A percentile compares a stretch with the other conserved stretches of the same genome.
Evolutionary conservation across 2,113 vertebrate genomes (phyloP).

Genomic region (Pomatorhinus ruficollis): DNA sequence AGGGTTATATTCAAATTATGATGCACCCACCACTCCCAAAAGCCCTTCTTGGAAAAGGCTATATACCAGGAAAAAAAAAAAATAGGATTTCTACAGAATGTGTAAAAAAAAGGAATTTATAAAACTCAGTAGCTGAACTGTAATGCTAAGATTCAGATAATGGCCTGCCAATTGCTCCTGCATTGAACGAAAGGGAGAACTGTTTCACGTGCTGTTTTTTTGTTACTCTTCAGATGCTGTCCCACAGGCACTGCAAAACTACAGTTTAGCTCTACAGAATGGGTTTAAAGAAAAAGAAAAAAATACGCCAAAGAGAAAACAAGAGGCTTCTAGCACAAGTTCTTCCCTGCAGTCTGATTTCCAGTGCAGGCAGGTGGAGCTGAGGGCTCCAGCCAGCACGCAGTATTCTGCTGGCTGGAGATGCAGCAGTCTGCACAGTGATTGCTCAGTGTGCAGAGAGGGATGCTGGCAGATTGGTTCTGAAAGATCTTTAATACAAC

Average conservation of each 20-base stretch:
- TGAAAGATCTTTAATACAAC: neutral
- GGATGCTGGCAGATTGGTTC: neutral
- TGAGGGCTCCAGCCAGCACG: neutral
- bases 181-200: neutral
- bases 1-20: neutral
- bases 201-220: neutral
- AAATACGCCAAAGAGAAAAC: neutral
- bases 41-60: neutral
- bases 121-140: neutral
- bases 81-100: accelerated
- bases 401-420: neutral
- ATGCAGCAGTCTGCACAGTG: constrained; percentile 1
- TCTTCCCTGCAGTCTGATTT: neutral
- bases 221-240: neutral
- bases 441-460: neutral
- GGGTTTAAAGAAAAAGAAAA: neutral
- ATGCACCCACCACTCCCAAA: accelerated
- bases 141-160: neutral
- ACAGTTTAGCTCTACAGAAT: neutral
- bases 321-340: neutral
- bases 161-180: neutral
- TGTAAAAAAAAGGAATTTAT: neutral
- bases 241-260: neutral
- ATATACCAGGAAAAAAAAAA: neutral
- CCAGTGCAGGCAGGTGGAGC: constrained; percentile 29